These are phyloP conservation scores for Avahi laniger DNA, from an alignment of 2,797 vertebrate genomes.

Conservation along the genomic window DNA sequence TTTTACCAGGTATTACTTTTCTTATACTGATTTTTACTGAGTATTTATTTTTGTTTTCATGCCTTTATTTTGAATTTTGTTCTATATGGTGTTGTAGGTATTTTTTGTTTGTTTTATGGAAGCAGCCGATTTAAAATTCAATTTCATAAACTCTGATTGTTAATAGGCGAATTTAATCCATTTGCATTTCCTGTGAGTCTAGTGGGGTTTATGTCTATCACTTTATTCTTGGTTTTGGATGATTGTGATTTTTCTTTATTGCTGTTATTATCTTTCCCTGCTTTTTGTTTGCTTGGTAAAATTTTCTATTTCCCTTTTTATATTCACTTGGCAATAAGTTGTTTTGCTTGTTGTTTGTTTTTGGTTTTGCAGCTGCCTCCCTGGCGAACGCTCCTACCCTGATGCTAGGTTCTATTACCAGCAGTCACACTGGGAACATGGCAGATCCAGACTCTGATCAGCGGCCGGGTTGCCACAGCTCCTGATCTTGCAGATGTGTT, in stretches of 20 bases:
- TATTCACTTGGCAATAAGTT: background rate
- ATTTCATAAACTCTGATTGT: slow-evolving; percentile 1
- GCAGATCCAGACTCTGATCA: background rate
- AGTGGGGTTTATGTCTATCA: background rate
- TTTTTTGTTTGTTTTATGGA: background rate
- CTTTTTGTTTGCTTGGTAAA: background rate
- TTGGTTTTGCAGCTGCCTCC: background rate
- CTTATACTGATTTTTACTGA: background rate
- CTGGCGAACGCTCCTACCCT: background rate
- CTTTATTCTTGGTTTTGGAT: background rate
- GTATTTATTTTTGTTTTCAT: slow-evolving; percentile 10
- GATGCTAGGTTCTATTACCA: background rate
- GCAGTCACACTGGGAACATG: background rate
- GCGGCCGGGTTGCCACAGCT: background rate
- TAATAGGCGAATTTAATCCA: background rate
- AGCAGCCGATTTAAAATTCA: background rate
- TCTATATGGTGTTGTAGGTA: background rate
- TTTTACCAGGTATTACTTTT: slow-evolving; percentile 5
- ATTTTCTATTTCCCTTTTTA: background rate
- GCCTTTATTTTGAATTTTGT: background rate
- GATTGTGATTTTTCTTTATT: background rate
- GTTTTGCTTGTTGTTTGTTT: background rate
- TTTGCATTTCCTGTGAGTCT: background rate
- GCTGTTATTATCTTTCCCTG: background rate
- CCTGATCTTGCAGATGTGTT: background rate